Evolutionary conservation across 2,797 vertebrate genomes (phyloP).

Genomic region (Telmatherina bonti): DNA sequence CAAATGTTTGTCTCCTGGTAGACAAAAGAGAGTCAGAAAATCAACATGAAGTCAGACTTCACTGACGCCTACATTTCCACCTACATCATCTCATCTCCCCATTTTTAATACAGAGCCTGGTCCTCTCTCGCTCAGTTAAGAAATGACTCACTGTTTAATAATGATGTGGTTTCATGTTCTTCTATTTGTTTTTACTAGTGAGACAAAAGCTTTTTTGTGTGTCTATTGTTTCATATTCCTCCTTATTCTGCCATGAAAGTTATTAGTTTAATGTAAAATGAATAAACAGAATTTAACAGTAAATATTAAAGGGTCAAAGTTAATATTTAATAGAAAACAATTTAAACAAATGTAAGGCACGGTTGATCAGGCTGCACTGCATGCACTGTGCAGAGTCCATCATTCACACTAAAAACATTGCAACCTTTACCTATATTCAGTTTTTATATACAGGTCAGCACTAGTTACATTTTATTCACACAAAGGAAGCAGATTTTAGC

Average conservation of each 20-base stretch:
- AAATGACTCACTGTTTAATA: conserved; percentile 7
- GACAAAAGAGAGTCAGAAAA: conserved; percentile 40
- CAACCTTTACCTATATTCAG: conserved; percentile 12
- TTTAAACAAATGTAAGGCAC: conserved; percentile 10
- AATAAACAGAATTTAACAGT: conserved; percentile 2
- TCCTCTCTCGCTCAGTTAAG: conserved; percentile 11
- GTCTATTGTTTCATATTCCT: background rate
- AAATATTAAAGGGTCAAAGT: conserved; percentile 3
- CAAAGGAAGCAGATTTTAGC: conserved; percentile 90
- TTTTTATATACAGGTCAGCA: conserved; percentile 31
- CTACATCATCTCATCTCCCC: conserved; percentile 16
- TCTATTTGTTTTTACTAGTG: background rate
- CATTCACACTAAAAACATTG: conserved; percentile 27
- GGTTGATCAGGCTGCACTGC: conserved; percentile 21
- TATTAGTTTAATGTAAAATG: conserved; percentile 4
- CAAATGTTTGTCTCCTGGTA: conserved; percentile 93
- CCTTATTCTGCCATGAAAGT: background rate
- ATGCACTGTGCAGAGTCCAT: conserved; percentile 48
- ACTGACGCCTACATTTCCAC: background rate
- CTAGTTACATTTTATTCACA: conserved; percentile 52
- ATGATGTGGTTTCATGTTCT: background rate
- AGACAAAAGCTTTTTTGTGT: background rate
- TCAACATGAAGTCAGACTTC: conserved; percentile 7
- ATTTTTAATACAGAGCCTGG: conserved; percentile 7
- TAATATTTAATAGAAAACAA: background rate